Base-by-base conservation (phyloP, 2,888 invertebrate genomes). In the Tenthredo notha region DNA sequence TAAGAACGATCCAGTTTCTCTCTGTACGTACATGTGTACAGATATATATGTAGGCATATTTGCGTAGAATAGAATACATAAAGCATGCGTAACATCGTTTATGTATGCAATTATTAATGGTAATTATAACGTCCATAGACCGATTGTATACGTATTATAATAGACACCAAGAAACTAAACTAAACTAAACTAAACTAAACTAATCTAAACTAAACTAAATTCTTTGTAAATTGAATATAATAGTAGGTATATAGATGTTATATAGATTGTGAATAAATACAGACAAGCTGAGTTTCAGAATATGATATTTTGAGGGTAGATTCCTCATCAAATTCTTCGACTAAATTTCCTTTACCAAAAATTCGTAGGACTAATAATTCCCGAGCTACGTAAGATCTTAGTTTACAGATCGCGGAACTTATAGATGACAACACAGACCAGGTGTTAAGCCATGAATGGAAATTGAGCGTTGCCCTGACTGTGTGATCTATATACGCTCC, bases 111-210 rank as follows among this genome's bases (percentile, higher is more conserved):
- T 74, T 74, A 74, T 74, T 74, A 74, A 74, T 74, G 21, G 47
- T 74, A 74, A 74, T 74, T 74, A 74, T 43, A 21, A 43, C 74
- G 43, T 74, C 74, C 43, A 74, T 12, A 74, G 25, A n/a, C 43
- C 74, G 21, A 9, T 37, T 3, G 25, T 74, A 74, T 2, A n/a
- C 10, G n/a, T n/a, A 43, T 25, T n/a, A 43, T 25, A n/a, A 21
- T 43, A 40, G 21, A 25, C 43, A 33, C 18, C 37, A 9, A 58
- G n/a, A 33, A 70, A 18, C 18, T 10, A 33, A 18, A 70, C 29
- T 29, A 1, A 29, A 10, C 65, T 65, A 10, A 29, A 12, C 65
- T 65, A 10, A 65, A 29, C n/a, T n/a, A 33, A 70, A 18, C 18
- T 10, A 33, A 18, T 37, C 29, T 29, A 1, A 29, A 10, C 65